Base-by-base conservation (phyloP, 2,888 invertebrate genomes). In the Drosophila falleni region DNA sequence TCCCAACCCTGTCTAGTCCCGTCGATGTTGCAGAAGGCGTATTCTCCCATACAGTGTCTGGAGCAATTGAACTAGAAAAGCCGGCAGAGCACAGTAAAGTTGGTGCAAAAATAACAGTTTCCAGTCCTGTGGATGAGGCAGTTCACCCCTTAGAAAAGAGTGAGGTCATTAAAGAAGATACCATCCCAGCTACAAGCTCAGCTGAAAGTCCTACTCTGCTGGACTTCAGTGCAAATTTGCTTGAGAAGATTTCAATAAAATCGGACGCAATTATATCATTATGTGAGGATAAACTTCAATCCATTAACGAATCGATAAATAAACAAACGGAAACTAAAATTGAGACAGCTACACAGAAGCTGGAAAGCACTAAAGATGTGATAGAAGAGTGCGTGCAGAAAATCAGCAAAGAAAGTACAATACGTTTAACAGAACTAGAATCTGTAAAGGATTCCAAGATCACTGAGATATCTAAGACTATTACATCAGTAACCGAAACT, bases 21-120 rank as follows among this genome's bases (percentile, higher is more conserved):
- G 81, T 89, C 4, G 89, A 91, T 53, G 82, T 90, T 11, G 90
- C 90, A 3, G 78, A 81, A 6, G 90, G 89, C 3, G 80, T 87
- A 37, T 83, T 89, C 56, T 50, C 71, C 5, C 60, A 69, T 39
- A 19, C 53, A n/a, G 23, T 42, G 2, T 41, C 68, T 0, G 63
- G 65, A 35, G 23, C 53, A 42, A 53, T 64, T 13, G 58, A 69
- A 55, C 29, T 90, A 76, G 49, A 55, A 2, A 83, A 88, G 29
- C 78, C 80, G 4, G 79, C 76, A 1, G 81, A 81, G 29, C 56
- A 62, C 0, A 66, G 81, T n/a, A 71, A 68, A 42, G 47, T 74
- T 37, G 71, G 51, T 47, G 77, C 82, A 0, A 23, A 67, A 5
- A 55, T 72, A 11, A 91, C 91, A 1, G 82, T 74, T 6, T 90